phyloP scores from a whole-genome alignment of 1,140 invertebrate species.

The Pseudoatta argentina region DNA sequence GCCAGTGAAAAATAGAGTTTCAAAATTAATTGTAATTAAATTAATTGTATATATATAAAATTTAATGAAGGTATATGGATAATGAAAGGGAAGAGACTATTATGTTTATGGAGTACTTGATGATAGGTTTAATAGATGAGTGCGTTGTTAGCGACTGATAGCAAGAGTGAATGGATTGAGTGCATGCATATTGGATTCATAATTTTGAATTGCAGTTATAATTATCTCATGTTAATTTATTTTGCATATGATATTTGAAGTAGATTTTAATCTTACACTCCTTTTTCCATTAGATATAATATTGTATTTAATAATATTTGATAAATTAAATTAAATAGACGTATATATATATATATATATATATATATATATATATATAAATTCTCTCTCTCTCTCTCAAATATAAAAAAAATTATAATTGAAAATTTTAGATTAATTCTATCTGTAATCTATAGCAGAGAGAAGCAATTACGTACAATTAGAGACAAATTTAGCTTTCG shows the following conservation, averaged over 20 bases:
- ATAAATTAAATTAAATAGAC: neutral
- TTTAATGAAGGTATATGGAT: neutral
- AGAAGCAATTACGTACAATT: neutral
- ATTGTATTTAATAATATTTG: neutral
- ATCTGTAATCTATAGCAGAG: neutral
- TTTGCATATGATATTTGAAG: neutral
- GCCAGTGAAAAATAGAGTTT: neutral
- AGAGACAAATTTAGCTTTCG: neutral
- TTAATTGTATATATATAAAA: neutral
- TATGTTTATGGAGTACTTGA: neutral
- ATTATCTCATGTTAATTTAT: slow-evolving; percentile 22
- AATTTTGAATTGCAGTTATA: slow-evolving; percentile 33
- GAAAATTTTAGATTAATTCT: slow-evolving; percentile 35
- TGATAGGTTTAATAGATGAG: slow-evolving; percentile 19
- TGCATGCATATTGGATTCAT: neutral
- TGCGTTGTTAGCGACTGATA: slow-evolving; percentile 17
- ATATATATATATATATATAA: no score
- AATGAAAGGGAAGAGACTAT: neutral
- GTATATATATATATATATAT: no score
- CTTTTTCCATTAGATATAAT: neutral
- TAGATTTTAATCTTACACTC: neutral
- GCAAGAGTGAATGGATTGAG: slow-evolving; percentile 10
- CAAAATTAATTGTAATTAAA: neutral
- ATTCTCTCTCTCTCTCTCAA: neutral
- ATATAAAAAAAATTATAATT: slow-evolving; percentile 5